Conservation (phyloP, 2,113 vertebrate species). For the Addax nasomaculatus region DNA sequence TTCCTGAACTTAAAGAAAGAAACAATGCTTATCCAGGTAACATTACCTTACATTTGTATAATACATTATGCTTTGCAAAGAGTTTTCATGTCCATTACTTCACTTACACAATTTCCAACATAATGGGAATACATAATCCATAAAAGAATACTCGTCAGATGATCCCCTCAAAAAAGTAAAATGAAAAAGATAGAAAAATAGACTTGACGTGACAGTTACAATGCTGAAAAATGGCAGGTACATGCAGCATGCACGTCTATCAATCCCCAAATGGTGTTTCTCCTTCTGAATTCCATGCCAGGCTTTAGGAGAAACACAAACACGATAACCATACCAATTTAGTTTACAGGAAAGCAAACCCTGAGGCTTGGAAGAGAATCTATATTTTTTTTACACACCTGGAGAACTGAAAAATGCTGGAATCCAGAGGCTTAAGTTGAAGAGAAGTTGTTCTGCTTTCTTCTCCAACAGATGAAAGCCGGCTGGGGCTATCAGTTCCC, state of each 20-base stretch:
- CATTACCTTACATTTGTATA: background rate
- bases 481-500: background rate
- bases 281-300: background rate
- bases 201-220: background rate
- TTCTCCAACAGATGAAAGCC: slow-evolving; percentile 21
- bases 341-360: background rate
- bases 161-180: background rate
- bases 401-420: slow-evolving; percentile 43
- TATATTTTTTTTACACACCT: slow-evolving; percentile 47
- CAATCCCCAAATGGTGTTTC: background rate
- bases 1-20: background rate
- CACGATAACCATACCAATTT: background rate
- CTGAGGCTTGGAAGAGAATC: background rate
- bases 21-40: background rate
- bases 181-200: background rate
- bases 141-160: background rate
- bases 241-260: background rate
- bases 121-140: background rate
- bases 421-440: slow-evolving; percentile 44
- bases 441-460: slow-evolving; percentile 28
- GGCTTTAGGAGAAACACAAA: background rate
- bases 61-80: slow-evolving; percentile 4
- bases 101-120: background rate
- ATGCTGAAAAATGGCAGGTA: background rate
- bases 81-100: background rate